Evolutionary conservation across 2,113 vertebrate genomes (phyloP), one percentile per base, ranked within the genome.

Genomic region (Campylorhamphus procurvoides): DNA sequence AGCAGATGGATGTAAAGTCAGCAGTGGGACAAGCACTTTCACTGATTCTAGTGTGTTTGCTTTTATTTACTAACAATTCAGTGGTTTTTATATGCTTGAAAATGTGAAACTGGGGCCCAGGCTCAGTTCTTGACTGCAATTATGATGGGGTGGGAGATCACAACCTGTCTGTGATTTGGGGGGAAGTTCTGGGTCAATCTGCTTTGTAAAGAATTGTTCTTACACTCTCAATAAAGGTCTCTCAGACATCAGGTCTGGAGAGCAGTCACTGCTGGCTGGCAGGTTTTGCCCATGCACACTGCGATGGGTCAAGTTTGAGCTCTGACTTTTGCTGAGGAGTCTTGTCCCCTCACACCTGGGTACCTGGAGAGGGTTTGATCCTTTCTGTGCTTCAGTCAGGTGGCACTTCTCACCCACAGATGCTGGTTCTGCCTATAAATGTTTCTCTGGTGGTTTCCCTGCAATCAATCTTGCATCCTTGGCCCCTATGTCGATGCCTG

Each of bases 191-290:
- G 52, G 59, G 24, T 91, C 60, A n/a, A 1, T 67, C 33, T 87
- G 39, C 78, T 64, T 77, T 95, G 78, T 95, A 86, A 84, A 84
- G 75, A 62, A 40, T 31, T 42, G 7, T 58, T 94, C 86, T 84
- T 93, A 94, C 55, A 92, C 35, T 49, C 78, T 83, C 24, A 97
- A 97, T 97, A 96, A 97, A 97, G 33, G 15, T 91, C 18, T 74
- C 66, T 92, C 16, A 39, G 60, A 42, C 29, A 3, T 52, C 59
- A 44, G 9, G 15, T 79, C 49, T 75, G 69, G 49, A 63, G 33
- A 17, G 39, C 12, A 6, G 16, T 78, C 27, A 7, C 35, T 87
- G 74, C 33, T 89, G 55, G 19, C 42, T 81, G 55, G 14, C 63
- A n/a, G 12, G 29, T 87, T 91, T 46, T 33, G 86, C 35, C 39